Base-by-base conservation (phyloP, 2,888 invertebrate species). In the Drosophila infuscata region DNA sequence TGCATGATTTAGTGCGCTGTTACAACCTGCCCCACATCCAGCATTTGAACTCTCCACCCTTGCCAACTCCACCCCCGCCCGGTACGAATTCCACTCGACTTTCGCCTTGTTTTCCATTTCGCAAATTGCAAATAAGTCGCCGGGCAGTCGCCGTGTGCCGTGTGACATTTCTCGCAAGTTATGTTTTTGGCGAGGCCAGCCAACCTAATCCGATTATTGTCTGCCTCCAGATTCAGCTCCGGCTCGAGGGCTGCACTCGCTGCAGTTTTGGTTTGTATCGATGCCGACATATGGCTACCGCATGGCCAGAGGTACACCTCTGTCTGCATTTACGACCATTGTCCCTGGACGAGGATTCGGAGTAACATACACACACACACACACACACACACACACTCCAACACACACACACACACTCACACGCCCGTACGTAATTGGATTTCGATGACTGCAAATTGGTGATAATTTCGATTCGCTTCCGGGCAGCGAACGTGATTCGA, bases 381-480 rank as follows among this genome's bases (percentile, higher is more conserved):
- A 52, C 58, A 43, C 59, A 52, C 59, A 20, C 62, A 41, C 17
- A 53, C 48, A 35, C 38, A 52, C 51, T 60, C 59, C n/a, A n/a
- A 52, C 59, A 20, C 62, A 41, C 17, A 59, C 53, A 35, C 38
- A 52, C 51, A 64, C 59, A 48, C 74, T 72, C 74, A 64, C 79
- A 79, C 81, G 80, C 83, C 79, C 81, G 46, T 46, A 11, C 82
- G 77, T 91, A 91, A 91, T 91, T 91, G 91, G 92, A 91, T 91
- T 91, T 86, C 91, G 91, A 91, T 91, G 92, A 91, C 91, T 91
- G 91, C 91, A 91, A 91, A 91, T 91, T 91, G 91, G 90, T 90
- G 91, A 91, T 91, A 91, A 91, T 91, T 91, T 91, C 85, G 83
- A 88, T 90, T 90, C 79, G 85, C 77, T 81, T 83, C 83, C 81